phyloP scores from a whole-genome alignment of 2,888 invertebrate species.

The Colostygia pectinataria region DNA sequence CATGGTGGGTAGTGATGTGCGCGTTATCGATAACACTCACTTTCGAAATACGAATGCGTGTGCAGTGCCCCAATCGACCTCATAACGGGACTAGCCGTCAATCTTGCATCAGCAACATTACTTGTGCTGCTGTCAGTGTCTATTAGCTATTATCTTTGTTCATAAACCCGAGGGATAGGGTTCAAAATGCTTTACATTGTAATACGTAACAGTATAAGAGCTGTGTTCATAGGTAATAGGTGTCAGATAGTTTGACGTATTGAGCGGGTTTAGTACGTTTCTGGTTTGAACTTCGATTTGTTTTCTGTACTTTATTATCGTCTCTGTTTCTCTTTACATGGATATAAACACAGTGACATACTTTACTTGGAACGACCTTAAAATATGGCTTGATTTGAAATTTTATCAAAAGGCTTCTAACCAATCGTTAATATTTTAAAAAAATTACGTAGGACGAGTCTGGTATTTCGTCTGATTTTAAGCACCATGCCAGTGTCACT shows the following conservation, averaged over 20 bases:
- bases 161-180: slow-evolving; percentile 47
- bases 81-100: slow-evolving; percentile 69
- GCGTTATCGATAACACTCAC: slow-evolving; percentile 65
- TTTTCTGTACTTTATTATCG: slow-evolving; percentile 38
- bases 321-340: slow-evolving; percentile 8
- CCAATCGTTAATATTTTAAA: no score
- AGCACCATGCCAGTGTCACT: no score
- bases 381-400: no score
- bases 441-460: no score
- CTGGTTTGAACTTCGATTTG: slow-evolving; percentile 51
- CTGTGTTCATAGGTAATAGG: slow-evolving; percentile 42
- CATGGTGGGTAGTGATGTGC: slow-evolving; percentile 62
- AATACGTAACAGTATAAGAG: slow-evolving; percentile 26
- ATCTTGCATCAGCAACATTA: slow-evolving; percentile 66
- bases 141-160: slow-evolving; percentile 46
- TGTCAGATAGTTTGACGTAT: slow-evolving; percentile 63
- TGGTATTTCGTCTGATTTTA: no score
- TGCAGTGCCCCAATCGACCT: slow-evolving; percentile 62
- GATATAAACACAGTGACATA: slow-evolving; percentile 1
- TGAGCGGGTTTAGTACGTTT: slow-evolving; percentile 40
- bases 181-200: slow-evolving; percentile 39
- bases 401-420: no score
- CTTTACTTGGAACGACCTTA: not conserved
- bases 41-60: slow-evolving; percentile 60
- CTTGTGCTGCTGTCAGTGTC: slow-evolving; percentile 47